Percentiles rank a stretch among this genome's conserved stretches.
Conservation (phyloP, 2,797 vertebrate species). For the Scolopax bukidnonensis region DNA sequence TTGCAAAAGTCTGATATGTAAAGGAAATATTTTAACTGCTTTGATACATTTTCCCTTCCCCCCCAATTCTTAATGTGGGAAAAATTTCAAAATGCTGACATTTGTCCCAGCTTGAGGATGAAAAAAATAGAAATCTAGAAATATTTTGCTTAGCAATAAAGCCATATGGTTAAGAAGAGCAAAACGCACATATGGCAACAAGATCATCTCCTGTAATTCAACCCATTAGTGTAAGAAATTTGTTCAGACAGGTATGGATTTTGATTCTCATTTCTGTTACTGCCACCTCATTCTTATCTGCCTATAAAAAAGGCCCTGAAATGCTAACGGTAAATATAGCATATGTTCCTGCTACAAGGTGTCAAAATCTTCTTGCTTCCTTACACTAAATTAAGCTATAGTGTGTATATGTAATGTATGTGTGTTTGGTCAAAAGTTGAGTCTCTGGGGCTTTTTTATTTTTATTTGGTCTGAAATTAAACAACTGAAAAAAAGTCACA, state of each 20-base stretch:
- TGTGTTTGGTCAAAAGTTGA: background rate
- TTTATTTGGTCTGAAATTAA: background rate
- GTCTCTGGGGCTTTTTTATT: background rate
- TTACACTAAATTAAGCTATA: background rate
- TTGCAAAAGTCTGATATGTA: slow-evolving; percentile 7
- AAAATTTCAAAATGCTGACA: slow-evolving; percentile 66
- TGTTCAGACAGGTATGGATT: slow-evolving; percentile 52
- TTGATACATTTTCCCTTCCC: background rate
- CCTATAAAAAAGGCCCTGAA: slow-evolving; percentile 16
- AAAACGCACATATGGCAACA: slow-evolving; percentile 45
- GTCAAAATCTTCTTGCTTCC: background rate
- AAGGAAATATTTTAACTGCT: slow-evolving; percentile 53
- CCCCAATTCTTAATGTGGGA: slow-evolving; percentile 7
- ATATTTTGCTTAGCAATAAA: slow-evolving; percentile 64
- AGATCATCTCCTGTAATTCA: slow-evolving; percentile 52
- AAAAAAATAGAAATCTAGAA: slow-evolving; percentile 71
- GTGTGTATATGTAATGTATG: background rate
- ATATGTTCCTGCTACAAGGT: slow-evolving; percentile 21
- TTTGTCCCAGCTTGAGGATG: slow-evolving; percentile 66
- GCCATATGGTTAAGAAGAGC: slow-evolving; percentile 62
- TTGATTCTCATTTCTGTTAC: slow-evolving; percentile 10
- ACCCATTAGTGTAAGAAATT: slow-evolving; percentile 45
- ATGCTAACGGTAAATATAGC: background rate
- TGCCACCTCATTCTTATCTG: background rate
- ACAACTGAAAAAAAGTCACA: background rate